These are phyloP conservation scores for Dendrolimus houi DNA, from an alignment of 2,888 invertebrate genomes.

Conservation along the genomic window DNA sequence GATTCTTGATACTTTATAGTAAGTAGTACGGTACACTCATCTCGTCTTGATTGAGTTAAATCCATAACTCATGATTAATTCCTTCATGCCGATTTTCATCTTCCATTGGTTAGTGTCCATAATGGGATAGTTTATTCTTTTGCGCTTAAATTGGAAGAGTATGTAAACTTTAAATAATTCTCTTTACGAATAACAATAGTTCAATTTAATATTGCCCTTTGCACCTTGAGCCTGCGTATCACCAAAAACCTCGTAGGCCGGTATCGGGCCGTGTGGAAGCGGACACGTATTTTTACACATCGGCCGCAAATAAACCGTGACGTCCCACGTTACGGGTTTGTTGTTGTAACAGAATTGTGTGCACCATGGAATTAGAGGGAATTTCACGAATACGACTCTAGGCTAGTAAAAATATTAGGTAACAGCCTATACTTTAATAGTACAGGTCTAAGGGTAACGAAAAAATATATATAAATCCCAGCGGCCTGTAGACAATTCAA, in stretches of 20 bases:
- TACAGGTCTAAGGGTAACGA: no score
- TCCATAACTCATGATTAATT: no score
- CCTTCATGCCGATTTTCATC: no score
- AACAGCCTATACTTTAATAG: no score
- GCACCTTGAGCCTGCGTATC: neutral
- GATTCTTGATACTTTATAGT: no score
- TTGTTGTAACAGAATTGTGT: slow-evolving; percentile 19
- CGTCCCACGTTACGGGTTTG: slow-evolving; percentile 24
- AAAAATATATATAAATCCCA: no score
- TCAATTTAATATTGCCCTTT: neutral
- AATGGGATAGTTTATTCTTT: no score
- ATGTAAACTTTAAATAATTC: neutral
- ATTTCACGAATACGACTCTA: neutral
- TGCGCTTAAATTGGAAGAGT: neutral
- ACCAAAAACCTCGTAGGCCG: slow-evolving; percentile 5
- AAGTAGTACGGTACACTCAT: no score
- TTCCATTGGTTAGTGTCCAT: no score
- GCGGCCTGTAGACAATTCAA: no score
- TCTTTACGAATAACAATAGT: neutral
- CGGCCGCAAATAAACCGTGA: slow-evolving; percentile 35
- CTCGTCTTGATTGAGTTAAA: no score
- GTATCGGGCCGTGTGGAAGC: slow-evolving; percentile 21
- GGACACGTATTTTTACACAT: slow-evolving; percentile 37
- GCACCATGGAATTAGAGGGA: neutral
- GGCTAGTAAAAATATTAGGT: no score